Base-by-base conservation (phyloP, 2,797 vertebrate genomes). In the Protonibea diacanthus region DNA sequence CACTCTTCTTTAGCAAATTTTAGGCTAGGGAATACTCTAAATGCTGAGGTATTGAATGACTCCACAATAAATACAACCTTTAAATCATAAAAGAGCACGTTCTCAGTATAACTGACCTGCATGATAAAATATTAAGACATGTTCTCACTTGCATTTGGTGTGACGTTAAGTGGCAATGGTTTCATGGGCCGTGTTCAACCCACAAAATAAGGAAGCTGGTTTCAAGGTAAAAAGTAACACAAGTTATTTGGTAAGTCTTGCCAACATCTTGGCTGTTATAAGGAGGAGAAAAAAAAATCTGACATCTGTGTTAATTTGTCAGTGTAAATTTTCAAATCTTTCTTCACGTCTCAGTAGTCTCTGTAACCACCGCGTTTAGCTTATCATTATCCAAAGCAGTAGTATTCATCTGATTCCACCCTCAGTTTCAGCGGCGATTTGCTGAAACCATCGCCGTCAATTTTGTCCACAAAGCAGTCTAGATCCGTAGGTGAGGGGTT, bases 361-460 rank as follows among this genome's bases (percentile, higher is more conserved):
- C 65, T 77, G 49, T 47, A 49, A 78, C 59, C 55, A 47, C 47
- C 3, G 4, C 11, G 18, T 65, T 42, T 14, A 65, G 71, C 73
- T 78, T 56, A 23, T 68, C 52, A 81, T 92, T 94, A 98, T 95
- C 97, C 96, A 83, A 99, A 98, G 91, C 97, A 98, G 95, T 97
- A 97, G 95, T 99, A 99, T 78, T 98, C 98, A 4, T 99, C 97
- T 2, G 96, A 95, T 76, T 98, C 96, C 83, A 96, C 93, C 83
- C 93, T 92, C 77, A 96, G 90, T 81, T 95, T 95, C 29, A 95
- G 84, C 1, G 95, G 88, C 0, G 96, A 93, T 68, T 94, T 95
- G 65, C 83, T 83, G 63, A 95, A 92, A 1, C 92, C 75, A 4
- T 97, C 96, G 0, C 96, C 94, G 3, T 96, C 94, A 2, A 93